A percentile compares a stretch with the other conserved stretches of the same genome.
Evolutionary conservation across 2,797 vertebrate genomes (phyloP).

Genomic region (Vespertilio murinus): DNA sequence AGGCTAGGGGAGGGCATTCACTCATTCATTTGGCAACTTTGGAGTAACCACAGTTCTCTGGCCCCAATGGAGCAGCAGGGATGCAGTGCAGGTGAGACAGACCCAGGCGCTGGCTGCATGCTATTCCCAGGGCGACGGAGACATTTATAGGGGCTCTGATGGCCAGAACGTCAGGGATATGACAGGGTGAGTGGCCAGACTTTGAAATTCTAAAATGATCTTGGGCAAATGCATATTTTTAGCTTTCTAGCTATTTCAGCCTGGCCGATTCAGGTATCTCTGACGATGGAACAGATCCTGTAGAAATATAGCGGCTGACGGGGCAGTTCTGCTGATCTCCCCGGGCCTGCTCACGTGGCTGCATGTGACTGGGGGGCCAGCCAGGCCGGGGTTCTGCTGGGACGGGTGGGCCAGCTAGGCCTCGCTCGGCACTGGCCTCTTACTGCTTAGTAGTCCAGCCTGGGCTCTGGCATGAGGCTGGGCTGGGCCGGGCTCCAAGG

Average conservation of each 20-base stretch:
- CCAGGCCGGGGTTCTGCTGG: background rate
- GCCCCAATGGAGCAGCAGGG: background rate
- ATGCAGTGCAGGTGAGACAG: background rate
- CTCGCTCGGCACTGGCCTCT: background rate
- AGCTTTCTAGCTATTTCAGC: background rate
- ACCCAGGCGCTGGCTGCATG: background rate
- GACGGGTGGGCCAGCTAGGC: background rate
- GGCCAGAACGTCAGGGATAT: background rate
- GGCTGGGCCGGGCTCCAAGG: background rate
- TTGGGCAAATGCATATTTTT: background rate
- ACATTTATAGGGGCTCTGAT: background rate
- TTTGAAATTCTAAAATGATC: background rate
- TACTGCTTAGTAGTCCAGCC: background rate
- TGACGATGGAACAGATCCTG: background rate
- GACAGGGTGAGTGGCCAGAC: background rate
- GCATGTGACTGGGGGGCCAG: background rate
- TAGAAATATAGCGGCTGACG: background rate
- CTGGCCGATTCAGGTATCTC: background rate
- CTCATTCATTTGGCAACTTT: background rate
- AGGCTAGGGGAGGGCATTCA: background rate
- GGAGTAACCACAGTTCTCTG: background rate
- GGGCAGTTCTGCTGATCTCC: background rate
- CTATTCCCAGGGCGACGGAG: background rate
- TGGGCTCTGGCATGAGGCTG: background rate
- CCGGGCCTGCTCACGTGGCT: fast-evolving